Percentiles rank a stretch among this genome's conserved stretches.
These are phyloP conservation scores for Hydrophis major DNA, from an alignment of 2,797 vertebrate genomes.

Conservation along the genomic window DNA sequence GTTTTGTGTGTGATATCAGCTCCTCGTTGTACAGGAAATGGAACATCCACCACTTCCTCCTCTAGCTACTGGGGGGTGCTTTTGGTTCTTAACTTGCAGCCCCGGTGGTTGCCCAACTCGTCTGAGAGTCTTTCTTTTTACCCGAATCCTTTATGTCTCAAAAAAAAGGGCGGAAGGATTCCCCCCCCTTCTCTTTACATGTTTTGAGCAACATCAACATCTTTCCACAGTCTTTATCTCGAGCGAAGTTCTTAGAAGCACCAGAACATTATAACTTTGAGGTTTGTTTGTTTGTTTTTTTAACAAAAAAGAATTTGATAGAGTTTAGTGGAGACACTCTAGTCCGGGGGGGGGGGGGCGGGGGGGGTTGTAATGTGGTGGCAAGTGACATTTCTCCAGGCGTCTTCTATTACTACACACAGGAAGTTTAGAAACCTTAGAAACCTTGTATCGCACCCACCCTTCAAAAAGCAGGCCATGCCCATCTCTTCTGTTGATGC, in stretches of 20 bases:
- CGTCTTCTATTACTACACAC: neutral
- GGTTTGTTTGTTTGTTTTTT: too few species aligned
- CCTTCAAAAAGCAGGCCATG: neutral
- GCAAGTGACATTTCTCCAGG: neutral
- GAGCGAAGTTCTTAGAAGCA: neutral
- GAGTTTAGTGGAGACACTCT: neutral
- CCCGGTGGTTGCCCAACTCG: neutral
- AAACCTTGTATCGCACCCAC: neutral
- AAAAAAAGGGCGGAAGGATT: rapidly evolving
- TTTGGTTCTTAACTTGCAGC: too few species aligned
- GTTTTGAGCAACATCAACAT: neutral
- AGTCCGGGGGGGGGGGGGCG: neutral
- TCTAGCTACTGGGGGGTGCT: neutral
- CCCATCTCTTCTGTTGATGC: neutral
- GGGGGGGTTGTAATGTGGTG: neutral
- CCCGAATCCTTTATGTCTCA: neutral
- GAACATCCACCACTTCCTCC: neutral
- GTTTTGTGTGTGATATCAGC: neutral
- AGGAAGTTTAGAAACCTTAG: neutral
- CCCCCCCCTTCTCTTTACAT: neutral
- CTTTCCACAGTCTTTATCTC: neutral
- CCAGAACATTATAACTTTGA: neutral
- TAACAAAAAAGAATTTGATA: neutral
- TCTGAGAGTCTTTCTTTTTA: neutral
- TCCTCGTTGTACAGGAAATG: conserved; percentile 3